Evolutionary conservation across 2,888 invertebrate genomes (phyloP), one percentile per base, ranked within the genome.

Genomic region (Macrosiphum euphorbiae): DNA sequence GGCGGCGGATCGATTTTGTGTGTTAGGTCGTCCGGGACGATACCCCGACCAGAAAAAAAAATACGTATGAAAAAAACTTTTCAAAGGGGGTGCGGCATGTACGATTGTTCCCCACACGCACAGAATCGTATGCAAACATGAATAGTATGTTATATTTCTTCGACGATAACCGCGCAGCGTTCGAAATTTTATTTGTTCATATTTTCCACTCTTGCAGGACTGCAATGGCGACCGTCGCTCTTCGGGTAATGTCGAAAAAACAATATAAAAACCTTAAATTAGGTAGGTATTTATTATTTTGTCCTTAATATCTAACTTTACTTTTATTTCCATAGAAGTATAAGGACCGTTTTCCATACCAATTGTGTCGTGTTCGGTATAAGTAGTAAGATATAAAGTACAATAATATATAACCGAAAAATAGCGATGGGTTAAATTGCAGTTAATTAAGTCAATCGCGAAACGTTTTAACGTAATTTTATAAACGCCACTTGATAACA

Each of bases 1-100:
- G 61, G 61, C 89, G 61, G 50, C 92, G 88, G 67, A 94, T 94
- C 94, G 94, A 94, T 94, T 90, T 92, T 78, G 92, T 47, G 67
- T 35, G 86, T 92, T 86, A 58, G 61, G 67, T 67, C 47, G 58
- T 61, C 26, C 50, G 87, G 41, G 35, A 55, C 88, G 52, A 61
- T 88, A 88, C 78, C 88, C 88, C 88, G 24, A 90, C 90, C 28
- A 85, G n/a, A 55, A 35, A 20, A 58, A 86, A 84, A 35, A 52
- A 41, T 44, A 44, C n/a, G 61, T 52, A 52, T 4, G 52, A 88
- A 92, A 55, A 92, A 92, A 61, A 58, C 44, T 44, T 35, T 20
- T 47, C 58, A 61, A 94, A 94, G 2, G 90, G 94, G 94, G 94
- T 94, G 94, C 85, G 94, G 78, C 55, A 88, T 44, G 52, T 88